Evolutionary conservation across 2,113 vertebrate genomes (phyloP).

Genomic region (human (Homo sapiens)): GRCh38 chrX:40630001-40630500

Average conservation of each 20-base stretch:
- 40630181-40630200: constrained; percentile 35
- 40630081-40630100: background rate
- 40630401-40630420: background rate
- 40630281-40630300: background rate
- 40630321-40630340: background rate
- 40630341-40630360: background rate
- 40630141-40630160: background rate
- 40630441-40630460: background rate
- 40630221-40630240: background rate
- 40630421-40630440: constrained; percentile 10
- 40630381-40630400: background rate
- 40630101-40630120: background rate
- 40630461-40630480: background rate
- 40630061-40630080: background rate
- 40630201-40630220: background rate
- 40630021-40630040: constrained; percentile 8
- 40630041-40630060: background rate
- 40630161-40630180: constrained; percentile 54
- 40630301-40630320: background rate
- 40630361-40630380: background rate
- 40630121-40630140: background rate
- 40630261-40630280: background rate
- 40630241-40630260: constrained; percentile 2
- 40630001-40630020: background rate
- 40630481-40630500: background rate